Evolutionary conservation across 2,797 vertebrate species (phyloP).

Genomic region (Dendrocincla tyrannina): DNA sequence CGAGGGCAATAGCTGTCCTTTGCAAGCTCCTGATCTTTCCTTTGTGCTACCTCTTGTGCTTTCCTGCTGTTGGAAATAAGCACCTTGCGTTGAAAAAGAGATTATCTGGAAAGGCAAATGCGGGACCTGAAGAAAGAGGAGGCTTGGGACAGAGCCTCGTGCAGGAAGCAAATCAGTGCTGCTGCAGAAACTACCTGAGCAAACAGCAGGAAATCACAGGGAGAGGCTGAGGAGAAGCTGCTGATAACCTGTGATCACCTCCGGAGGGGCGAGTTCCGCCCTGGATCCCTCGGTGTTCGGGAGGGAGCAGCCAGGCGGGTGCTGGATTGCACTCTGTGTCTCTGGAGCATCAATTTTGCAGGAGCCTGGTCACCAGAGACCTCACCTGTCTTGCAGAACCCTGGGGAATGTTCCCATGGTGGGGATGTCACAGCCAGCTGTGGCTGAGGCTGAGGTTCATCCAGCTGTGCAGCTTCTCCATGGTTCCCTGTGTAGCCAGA

Average conservation of each 20-base stretch:
- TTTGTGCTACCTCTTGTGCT: neutral
- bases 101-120: neutral
- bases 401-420: rapidly evolving
- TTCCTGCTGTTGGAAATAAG: neutral
- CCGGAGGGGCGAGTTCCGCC: neutral
- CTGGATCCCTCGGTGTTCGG: neutral
- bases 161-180: slow-evolving; percentile 62
- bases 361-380: neutral
- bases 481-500: neutral
- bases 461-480: neutral
- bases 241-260: neutral
- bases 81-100: rapidly evolving
- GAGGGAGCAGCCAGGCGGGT: neutral
- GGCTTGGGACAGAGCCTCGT: slow-evolving; percentile 3
- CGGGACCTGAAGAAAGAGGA: neutral
- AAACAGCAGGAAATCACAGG: slow-evolving; percentile 59
- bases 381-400: neutral
- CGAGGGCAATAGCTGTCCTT: neutral
- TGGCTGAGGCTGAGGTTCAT: neutral
- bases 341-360: neutral
- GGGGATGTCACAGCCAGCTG: neutral
- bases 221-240: slow-evolving; percentile 18
- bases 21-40: neutral
- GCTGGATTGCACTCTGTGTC: neutral
- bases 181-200: slow-evolving; percentile 68